A percentile compares a stretch with the other conserved stretches of the same genome.
These are phyloP conservation scores for Epirrita christyi DNA, from an alignment of 2,888 invertebrate species.

Conservation along the genomic window DNA sequence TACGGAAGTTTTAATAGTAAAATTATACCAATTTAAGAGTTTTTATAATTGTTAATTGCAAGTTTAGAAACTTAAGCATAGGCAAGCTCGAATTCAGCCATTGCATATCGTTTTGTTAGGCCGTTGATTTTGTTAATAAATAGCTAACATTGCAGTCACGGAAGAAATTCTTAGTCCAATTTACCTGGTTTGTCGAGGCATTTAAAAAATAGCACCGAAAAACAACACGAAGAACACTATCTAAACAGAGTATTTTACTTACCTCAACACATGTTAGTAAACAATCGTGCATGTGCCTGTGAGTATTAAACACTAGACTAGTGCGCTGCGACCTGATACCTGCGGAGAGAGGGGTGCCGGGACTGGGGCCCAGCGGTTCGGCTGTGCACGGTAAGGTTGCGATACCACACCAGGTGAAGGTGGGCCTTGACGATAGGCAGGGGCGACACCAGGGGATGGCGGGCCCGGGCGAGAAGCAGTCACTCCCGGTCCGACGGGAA, in stretches of 20 bases:
- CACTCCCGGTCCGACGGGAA: conserved; percentile 73
- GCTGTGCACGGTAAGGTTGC: conserved; percentile 71
- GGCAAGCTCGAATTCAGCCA: conserved; percentile 16
- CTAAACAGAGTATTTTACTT: conserved; percentile 18
- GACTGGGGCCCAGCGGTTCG: conserved; percentile 79
- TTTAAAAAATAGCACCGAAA: conserved; percentile 4
- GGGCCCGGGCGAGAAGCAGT: conserved; percentile 63
- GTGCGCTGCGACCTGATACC: conserved; percentile 62
- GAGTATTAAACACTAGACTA: conserved; percentile 47
- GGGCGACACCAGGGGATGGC: conserved; percentile 55
- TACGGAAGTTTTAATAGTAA: too few relatives aligned
- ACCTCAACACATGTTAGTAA: conserved; percentile 28
- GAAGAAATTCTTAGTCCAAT: conserved; percentile 8
- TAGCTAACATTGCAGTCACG: conserved; percentile 3
- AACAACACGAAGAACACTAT: conserved; percentile 17
- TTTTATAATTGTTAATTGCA: background rate
- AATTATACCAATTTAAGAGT: background rate
- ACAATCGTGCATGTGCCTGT: conserved; percentile 50
- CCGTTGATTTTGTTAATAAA: conserved; percentile 2
- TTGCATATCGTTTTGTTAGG: conserved; percentile 7
- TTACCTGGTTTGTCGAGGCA: background rate
- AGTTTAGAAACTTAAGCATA: conserved; percentile 1
- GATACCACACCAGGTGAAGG: conserved; percentile 56
- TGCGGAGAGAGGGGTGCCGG: conserved; percentile 78
- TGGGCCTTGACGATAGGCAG: conserved; percentile 62